A percentile compares a stretch with the other conserved stretches of the same genome.
These are phyloP conservation scores for Rhynchotus rufescens DNA, from an alignment of 2,797 vertebrate species.

Conservation along the genomic window DNA sequence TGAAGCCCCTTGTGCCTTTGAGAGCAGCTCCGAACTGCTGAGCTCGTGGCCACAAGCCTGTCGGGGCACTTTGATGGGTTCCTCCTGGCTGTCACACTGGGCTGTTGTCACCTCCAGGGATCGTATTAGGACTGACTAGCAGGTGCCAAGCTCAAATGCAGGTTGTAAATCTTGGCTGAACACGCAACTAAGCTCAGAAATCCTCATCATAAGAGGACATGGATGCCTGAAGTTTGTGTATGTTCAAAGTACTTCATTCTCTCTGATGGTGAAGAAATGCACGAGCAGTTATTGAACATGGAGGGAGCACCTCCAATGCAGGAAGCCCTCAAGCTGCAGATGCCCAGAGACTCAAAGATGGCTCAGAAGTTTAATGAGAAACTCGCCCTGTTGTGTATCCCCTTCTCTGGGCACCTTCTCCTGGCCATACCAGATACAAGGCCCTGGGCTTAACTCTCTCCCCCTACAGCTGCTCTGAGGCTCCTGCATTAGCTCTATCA, in stretches of 20 bases:
- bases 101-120: slow-evolving; percentile 36
- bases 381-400: background rate
- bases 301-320: background rate
- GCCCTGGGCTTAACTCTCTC: rapidly evolving
- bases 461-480: background rate
- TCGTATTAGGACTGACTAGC: slow-evolving; percentile 9
- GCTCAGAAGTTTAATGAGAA: background rate
- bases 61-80: slow-evolving; percentile 33
- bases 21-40: slow-evolving; percentile 12
- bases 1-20: background rate
- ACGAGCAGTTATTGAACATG: background rate
- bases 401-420: background rate
- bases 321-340: background rate
- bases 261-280: background rate
- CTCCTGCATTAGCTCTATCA: background rate
- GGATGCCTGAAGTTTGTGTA: background rate
- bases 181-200: background rate
- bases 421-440: background rate
- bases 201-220: background rate
- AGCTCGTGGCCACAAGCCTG: slow-evolving; percentile 7
- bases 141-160: slow-evolving; percentile 5
- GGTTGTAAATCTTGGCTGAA: background rate
- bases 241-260: background rate
- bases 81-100: slow-evolving; percentile 19
- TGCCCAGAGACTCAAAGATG: background rate